Evolutionary conservation across 2,797 vertebrate genomes (phyloP), one percentile per base, ranked within the genome.

Genomic region (Lutjanus campechanus): DNA sequence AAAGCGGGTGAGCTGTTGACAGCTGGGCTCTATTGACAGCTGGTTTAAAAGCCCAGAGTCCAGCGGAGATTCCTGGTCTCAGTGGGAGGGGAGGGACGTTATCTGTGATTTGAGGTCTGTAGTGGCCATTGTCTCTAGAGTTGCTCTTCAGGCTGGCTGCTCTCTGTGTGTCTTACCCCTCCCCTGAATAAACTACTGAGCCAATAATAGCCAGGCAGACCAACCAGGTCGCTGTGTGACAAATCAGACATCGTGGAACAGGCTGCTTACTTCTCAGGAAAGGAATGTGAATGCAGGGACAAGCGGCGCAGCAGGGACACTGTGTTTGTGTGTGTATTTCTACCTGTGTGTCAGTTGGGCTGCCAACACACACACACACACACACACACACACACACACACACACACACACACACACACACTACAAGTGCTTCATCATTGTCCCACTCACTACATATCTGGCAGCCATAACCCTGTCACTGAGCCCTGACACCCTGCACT

Each of bases 171-270:
- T 77, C 78, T 46, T 5, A 13, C 11, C 49, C 46, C 2, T n/a
- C 50, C 77, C 63, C 25, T 59, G 54, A 90, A 90, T 87, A 87
- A 92, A 90, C 84, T 81, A 69, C 76, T 29, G 84, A 77, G 89
- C 91, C 92, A 93, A 93, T 93, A 94, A 95, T 95, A 95, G 89
- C 89, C 82, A 47, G 54, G 82, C 76, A 50, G 85, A 88, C 79
- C 91, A 82, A 89, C 65, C 90, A 84, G 89, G 87, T 88, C 76
- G 64, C 77, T 66, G 88, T 86, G 89, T 91, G 89, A 92, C 89
- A 56, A 88, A 92, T 93, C 85, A 85, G 90, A 87, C 79, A 71
- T 81, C 84, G 88, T 83, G 83, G 84, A 92, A 90, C 85, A 79
- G 87, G 88, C 84, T 72, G 87, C 88, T 92, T 85, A 91, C 91